Evolutionary conservation across 2,888 invertebrate species (phyloP).

Genomic region (Acanthosepion esculentum): DNA sequence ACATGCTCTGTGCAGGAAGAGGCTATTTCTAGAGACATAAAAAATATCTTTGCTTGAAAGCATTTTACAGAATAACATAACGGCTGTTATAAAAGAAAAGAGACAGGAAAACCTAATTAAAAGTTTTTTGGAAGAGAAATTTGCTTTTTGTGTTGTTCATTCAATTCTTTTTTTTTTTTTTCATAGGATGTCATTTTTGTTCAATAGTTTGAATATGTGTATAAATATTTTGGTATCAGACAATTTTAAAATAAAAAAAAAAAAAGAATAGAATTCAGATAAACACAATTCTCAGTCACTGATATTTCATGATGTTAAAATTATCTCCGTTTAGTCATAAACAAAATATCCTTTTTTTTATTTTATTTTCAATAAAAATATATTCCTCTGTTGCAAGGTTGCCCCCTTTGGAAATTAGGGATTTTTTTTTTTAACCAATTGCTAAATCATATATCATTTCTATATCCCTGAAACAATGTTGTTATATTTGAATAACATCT

Average conservation of each 20-base stretch:
- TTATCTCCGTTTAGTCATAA: background rate
- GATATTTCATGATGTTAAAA: background rate
- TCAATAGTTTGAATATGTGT: background rate
- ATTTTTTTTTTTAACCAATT: too few species aligned
- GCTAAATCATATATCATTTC: too few species aligned
- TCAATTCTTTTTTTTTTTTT: background rate
- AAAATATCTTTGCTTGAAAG: background rate
- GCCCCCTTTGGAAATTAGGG: too few species aligned
- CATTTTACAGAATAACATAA: background rate
- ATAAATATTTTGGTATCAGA: conserved; percentile 17
- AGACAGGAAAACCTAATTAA: conserved; percentile 3
- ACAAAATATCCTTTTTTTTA: too few species aligned
- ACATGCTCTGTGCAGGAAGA: background rate
- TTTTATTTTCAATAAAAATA: too few species aligned
- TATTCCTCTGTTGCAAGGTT: too few species aligned
- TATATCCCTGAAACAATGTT: too few species aligned
- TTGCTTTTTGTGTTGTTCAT: background rate
- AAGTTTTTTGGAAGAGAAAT: background rate
- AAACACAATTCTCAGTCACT: background rate
- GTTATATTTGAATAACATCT: too few species aligned
- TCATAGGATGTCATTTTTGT: background rate
- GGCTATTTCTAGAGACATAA: conserved; percentile 9
- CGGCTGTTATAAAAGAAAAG: background rate
- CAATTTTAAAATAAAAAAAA: background rate
- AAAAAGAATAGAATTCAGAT: background rate